Base-by-base conservation (phyloP, 2,113 vertebrate species). In the Trichechus manatus region DNA sequence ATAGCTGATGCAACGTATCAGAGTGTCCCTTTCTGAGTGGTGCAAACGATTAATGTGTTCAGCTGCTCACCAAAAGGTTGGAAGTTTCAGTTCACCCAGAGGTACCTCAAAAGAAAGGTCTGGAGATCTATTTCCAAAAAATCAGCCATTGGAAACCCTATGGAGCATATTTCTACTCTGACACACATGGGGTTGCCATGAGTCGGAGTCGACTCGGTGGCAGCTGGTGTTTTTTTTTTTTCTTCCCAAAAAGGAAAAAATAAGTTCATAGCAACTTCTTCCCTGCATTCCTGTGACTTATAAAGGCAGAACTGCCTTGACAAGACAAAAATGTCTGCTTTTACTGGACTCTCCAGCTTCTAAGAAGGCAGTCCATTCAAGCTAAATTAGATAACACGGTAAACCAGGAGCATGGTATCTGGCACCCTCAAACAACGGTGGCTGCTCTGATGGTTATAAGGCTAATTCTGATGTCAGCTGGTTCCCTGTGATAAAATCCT, bases 221-320 rank as follows among this genome's bases (percentile, higher is more conserved):
- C 6, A 22, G 23, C n/a, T 74, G 17, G n/a, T 74, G 33, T 72
- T n/a, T 33, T 72, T 64, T 8, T 64, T 29, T 74, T 39, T 39
- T n/a, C 22, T 95, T 95, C 39, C 61, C 15, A 74, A 70, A 89
- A 47, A 87, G 22, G 44, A 63, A 89, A 75, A 50, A 91, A 44
- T 0, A 9, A 61, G 81, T 39, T 47, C 11, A 1, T 47, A 9
- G 36, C 22, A 61, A 33, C 27, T 59, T 29, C 56, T 86, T 66
- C 74, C 59, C 29, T 95, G 78, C 53, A 29, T 75, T 27, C 86
- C 19, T 93, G 53, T 93, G 44, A 89, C 33, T n/a, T 75, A 7
- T 78, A 91, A 94, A 66, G 81, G 64, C 27, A 66, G 47, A 78
- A 36, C 5, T 39, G 0, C 47, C 36, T 50, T 63, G 29, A 72